These are phyloP conservation scores for Asbolus verrucosus DNA, from an alignment of 1,140 invertebrate species.

Conservation along the genomic window DNA sequence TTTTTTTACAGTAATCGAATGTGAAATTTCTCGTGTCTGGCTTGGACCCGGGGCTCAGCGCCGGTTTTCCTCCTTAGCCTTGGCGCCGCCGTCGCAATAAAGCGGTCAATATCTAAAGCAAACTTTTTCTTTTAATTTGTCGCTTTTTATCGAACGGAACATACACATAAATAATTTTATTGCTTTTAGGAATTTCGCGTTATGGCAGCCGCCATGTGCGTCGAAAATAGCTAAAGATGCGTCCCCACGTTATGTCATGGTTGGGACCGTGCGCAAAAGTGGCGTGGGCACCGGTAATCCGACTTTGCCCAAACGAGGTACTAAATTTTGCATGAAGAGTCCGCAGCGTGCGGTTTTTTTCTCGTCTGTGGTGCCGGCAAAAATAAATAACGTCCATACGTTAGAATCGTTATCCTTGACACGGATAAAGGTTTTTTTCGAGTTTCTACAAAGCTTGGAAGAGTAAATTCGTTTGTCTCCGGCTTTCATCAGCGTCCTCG, in stretches of 20 bases:
- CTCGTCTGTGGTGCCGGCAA: background rate
- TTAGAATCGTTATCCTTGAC: slow-evolving; percentile 26
- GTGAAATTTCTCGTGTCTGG: too few relatives aligned
- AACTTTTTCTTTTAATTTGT: slow-evolving; percentile 29
- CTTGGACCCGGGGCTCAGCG: too few relatives aligned
- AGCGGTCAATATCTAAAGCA: slow-evolving; percentile 30
- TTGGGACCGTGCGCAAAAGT: background rate
- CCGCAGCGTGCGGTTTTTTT: background rate
- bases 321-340: too few relatives aligned
- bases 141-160: slow-evolving; percentile 3
- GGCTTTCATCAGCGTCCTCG: background rate
- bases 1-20: too few relatives aligned
- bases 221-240: slow-evolving; percentile 4
- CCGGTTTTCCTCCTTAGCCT: background rate
- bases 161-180: background rate
- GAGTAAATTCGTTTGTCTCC: background rate
- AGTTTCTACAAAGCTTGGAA: slow-evolving; percentile 11
- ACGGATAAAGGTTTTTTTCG: slow-evolving; percentile 19
- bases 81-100: slow-evolving; percentile 27
- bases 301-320: background rate
- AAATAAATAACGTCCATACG: background rate
- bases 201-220: too few relatives aligned
- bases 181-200: background rate
- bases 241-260: background rate
- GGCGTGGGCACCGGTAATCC: background rate